These are phyloP conservation scores for Brenthis ino DNA, from an alignment of 2,888 invertebrate genomes.

Conservation along the genomic window DNA sequence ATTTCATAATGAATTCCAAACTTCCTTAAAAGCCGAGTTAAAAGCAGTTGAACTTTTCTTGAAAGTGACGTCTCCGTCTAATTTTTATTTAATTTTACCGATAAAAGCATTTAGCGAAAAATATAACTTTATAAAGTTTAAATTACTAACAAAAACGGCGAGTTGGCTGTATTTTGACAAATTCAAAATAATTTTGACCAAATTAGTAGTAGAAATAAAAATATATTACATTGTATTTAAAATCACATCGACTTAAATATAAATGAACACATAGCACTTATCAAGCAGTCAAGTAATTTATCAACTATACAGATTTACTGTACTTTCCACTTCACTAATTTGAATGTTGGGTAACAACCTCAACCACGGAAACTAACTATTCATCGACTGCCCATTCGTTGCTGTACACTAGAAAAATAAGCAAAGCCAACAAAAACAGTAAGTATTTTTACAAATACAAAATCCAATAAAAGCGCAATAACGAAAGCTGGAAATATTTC, in stretches of 20 bases:
- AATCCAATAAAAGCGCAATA: constrained; percentile 8
- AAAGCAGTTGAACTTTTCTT: constrained; percentile 13
- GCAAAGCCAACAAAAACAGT: constrained; percentile 1
- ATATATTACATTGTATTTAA: too few relatives aligned
- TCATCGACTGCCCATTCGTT: too few relatives aligned
- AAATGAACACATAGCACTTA: too few relatives aligned
- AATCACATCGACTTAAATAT: too few relatives aligned
- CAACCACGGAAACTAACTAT: too few relatives aligned
- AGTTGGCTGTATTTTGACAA: constrained; percentile 6
- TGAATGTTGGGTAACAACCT: too few relatives aligned
- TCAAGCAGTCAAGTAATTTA: too few relatives aligned
- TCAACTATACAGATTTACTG: too few relatives aligned
- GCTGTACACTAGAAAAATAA: background rate
- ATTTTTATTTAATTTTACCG: constrained; percentile 19
- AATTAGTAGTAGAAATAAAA: background rate
- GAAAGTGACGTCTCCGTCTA: constrained; percentile 1
- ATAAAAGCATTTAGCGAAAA: constrained; percentile 16
- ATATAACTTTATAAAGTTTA: constrained; percentile 16
- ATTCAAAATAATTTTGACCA: background rate
- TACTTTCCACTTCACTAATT: too few relatives aligned
- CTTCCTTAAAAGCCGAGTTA: constrained; percentile 14
- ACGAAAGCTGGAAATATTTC: constrained; percentile 10
- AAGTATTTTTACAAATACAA: constrained; percentile 9
- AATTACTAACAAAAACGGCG: constrained; percentile 13
- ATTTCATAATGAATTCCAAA: constrained; percentile 11